These are phyloP conservation scores for Discoglossus pictus DNA, from an alignment of 2,797 vertebrate genomes.

Conservation along the genomic window DNA sequence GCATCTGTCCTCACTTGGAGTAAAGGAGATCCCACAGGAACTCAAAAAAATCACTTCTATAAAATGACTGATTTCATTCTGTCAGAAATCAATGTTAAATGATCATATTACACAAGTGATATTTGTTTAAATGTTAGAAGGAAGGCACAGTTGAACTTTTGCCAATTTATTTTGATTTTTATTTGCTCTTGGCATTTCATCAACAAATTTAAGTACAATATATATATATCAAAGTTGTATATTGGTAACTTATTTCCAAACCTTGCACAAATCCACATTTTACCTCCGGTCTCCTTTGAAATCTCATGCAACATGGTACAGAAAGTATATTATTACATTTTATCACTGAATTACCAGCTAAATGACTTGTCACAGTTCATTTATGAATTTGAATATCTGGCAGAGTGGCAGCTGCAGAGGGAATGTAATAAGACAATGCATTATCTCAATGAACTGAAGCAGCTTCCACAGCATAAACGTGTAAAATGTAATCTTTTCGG, in stretches of 20 bases:
- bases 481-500: conserved; percentile 55
- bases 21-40: conserved; percentile 2
- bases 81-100: conserved; percentile 38
- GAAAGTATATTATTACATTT: conserved; percentile 55
- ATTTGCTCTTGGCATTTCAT: not conserved
- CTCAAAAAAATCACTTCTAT: conserved; percentile 3
- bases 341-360: conserved; percentile 60
- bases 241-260: not conserved
- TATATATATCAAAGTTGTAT: not conserved
- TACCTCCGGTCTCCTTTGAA: conserved; percentile 52
- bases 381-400: conserved; percentile 60
- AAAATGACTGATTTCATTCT: conserved; percentile 13
- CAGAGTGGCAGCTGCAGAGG: conserved; percentile 64
- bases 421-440: conserved; percentile 59
- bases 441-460: conserved; percentile 61
- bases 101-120: conserved; percentile 4
- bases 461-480: conserved; percentile 56
- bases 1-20: not conserved
- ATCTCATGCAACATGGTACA: conserved; percentile 49
- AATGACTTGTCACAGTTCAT: conserved; percentile 69
- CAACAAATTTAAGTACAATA: not conserved
- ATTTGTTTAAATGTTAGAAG: conserved; percentile 20
- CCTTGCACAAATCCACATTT: conserved; percentile 57
- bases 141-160: conserved; percentile 17
- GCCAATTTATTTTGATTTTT: conserved; percentile 1